Percentiles rank a stretch among this genome's conserved stretches.
phyloP scores from a whole-genome alignment of 2,888 invertebrate genomes.

The Miltochrista miniata region DNA sequence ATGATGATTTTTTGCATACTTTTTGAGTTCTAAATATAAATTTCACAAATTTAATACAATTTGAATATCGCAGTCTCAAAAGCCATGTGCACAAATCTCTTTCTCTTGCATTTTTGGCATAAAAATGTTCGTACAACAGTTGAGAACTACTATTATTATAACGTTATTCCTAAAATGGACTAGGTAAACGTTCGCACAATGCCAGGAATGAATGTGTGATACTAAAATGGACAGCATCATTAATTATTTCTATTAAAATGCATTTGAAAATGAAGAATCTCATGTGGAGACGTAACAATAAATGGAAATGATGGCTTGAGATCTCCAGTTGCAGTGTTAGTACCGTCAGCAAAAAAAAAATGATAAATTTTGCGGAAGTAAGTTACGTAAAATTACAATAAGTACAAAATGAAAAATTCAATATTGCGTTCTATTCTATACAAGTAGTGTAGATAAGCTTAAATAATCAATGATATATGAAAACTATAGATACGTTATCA shows the following conservation, averaged over 20 bases:
- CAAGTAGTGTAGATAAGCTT: too few relatives aligned
- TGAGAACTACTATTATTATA: slow-evolving; percentile 43
- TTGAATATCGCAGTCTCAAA: background rate
- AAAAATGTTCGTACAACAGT: slow-evolving; percentile 41
- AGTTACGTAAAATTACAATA: too few relatives aligned
- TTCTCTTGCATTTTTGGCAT: slow-evolving; percentile 50
- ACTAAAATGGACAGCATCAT: slow-evolving; percentile 20
- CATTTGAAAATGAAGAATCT: background rate
- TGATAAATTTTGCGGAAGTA: too few relatives aligned
- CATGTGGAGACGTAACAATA: background rate
- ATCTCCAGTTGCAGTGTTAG: too few relatives aligned
- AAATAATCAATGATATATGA: too few relatives aligned
- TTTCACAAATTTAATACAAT: background rate
- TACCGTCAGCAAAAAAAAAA: too few relatives aligned
- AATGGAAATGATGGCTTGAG: background rate
- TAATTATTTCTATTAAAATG: background rate
- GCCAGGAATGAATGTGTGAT: slow-evolving; percentile 32
- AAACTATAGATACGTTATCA: too few relatives aligned
- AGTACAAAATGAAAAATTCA: too few relatives aligned
- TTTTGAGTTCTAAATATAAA: background rate
- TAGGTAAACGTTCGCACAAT: slow-evolving; percentile 41
- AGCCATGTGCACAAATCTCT: slow-evolving; percentile 12
- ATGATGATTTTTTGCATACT: too few relatives aligned
- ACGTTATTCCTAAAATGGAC: slow-evolving; percentile 49
- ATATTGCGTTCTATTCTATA: too few relatives aligned